These are phyloP conservation scores for Megaptera novaeangliae DNA, from an alignment of 2,113 vertebrate genomes.

Conservation along the genomic window DNA sequence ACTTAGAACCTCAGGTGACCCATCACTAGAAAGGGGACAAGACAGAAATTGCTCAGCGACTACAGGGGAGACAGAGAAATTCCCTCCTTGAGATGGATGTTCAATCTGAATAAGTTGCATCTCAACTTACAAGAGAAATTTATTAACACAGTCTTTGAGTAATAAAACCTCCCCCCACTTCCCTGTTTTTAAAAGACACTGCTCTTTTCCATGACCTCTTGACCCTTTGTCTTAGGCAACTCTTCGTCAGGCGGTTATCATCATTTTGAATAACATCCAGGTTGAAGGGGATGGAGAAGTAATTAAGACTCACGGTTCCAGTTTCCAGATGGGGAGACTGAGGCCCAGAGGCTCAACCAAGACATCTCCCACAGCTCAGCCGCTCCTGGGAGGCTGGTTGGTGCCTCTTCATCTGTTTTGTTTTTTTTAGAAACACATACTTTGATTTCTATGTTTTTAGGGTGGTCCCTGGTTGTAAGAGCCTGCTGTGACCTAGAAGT, in stretches of 20 bases:
- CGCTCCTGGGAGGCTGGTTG: not conserved
- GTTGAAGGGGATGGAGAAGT: not conserved
- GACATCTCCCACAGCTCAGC: not conserved
- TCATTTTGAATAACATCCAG: not conserved
- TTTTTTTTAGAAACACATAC: not conserved
- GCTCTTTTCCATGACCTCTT: not conserved
- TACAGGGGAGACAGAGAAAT: not conserved
- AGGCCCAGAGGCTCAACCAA: not conserved
- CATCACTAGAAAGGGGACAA: not conserved
- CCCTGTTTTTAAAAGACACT: not conserved
- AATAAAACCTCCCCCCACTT: not conserved
- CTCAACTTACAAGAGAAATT: not conserved
- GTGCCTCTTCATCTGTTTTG: not conserved
- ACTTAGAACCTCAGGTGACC: not conserved
- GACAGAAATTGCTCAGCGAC: not conserved
- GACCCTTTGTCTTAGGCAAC: not conserved
- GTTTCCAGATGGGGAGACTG: not conserved
- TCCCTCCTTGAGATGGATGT: not conserved
- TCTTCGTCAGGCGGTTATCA: not conserved
- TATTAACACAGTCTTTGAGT: not conserved
- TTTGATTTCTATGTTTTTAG: not conserved
- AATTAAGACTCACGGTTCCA: not conserved
- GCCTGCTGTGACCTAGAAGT: not conserved
- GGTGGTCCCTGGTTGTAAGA: not conserved
- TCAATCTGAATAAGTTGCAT: not conserved